These are phyloP conservation scores for Garrulus glandarius DNA, from an alignment of 2,797 vertebrate genomes.

Conservation along the genomic window DNA sequence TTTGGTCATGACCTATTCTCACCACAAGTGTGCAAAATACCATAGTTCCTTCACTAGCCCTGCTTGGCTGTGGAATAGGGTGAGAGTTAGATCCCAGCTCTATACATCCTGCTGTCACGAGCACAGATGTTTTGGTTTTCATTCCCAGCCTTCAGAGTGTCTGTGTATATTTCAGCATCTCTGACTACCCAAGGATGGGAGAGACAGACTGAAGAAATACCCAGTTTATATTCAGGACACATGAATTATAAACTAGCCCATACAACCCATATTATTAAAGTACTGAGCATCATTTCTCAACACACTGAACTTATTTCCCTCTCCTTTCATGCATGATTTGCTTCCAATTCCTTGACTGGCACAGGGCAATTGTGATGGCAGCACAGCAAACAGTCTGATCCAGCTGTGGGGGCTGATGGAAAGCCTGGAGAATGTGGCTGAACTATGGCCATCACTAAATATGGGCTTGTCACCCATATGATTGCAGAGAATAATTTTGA, in stretches of 20 bases:
- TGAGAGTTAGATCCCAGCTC: neutral
- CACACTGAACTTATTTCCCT: neutral
- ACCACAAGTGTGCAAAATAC: neutral
- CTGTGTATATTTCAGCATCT: neutral
- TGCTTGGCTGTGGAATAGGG: neutral
- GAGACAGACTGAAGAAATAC: neutral
- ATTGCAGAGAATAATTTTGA: neutral
- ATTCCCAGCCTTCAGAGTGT: neutral
- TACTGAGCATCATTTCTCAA: neutral
- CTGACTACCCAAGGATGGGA: neutral
- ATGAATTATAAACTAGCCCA: neutral
- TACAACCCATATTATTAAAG: neutral
- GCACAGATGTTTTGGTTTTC: neutral
- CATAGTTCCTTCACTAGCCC: neutral
- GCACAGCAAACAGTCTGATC: neutral
- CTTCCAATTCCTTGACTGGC: neutral
- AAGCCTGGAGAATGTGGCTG: neutral
- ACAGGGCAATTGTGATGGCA: neutral
- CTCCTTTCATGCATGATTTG: neutral
- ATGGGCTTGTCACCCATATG: neutral
- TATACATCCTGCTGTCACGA: neutral
- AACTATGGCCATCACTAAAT: neutral
- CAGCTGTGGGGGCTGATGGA: neutral
- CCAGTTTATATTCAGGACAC: neutral
- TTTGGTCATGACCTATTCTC: neutral